phyloP scores from a whole-genome alignment of 2,113 vertebrate species.

The Gobius niger region DNA sequence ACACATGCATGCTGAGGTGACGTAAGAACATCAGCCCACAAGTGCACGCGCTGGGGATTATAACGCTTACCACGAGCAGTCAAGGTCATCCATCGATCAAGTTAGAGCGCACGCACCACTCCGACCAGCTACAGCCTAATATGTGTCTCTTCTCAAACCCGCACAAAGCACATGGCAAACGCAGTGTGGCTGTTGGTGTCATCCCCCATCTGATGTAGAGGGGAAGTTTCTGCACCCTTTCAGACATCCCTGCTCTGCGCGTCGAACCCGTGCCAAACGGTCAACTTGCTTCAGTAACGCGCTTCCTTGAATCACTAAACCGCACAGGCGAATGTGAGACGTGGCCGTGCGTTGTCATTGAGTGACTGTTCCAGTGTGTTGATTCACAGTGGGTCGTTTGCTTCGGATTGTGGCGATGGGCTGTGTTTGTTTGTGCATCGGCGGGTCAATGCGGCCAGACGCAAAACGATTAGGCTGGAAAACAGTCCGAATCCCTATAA shows the following conservation, averaged over 20 bases:
- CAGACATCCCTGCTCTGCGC: slow-evolving; percentile 6
- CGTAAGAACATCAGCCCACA: slow-evolving; percentile 63
- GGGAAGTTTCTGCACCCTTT: slow-evolving; percentile 9
- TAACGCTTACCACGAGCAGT: slow-evolving; percentile 28
- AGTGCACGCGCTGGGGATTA: slow-evolving; percentile 32
- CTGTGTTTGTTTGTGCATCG: slow-evolving; percentile 1
- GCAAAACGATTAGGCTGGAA: slow-evolving; percentile 4
- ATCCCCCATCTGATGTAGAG: too few species aligned
- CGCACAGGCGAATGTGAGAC: slow-evolving; percentile 7
- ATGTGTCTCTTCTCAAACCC: not conserved
- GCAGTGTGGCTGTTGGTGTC: too few species aligned
- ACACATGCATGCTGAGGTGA: slow-evolving; percentile 34
- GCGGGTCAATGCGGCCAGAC: slow-evolving; percentile 42
- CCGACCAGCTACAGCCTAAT: not conserved
- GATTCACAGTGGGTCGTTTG: slow-evolving; percentile 48
- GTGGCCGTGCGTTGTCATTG: slow-evolving; percentile 38
- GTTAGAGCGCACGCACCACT: slow-evolving; percentile 1
- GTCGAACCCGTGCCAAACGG: slow-evolving; percentile 46
- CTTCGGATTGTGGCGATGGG: slow-evolving; percentile 6
- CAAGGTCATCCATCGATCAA: slow-evolving; percentile 74
- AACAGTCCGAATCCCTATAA: not conserved
- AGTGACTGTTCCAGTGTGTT: slow-evolving; percentile 27
- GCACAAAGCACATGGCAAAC: too few species aligned
- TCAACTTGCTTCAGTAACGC: not conserved
- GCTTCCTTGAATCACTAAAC: not conserved